Evolutionary conservation across 2,888 invertebrate species (phyloP), one percentile per base, ranked within the genome.

Genomic region (Hydraecia micacea): DNA sequence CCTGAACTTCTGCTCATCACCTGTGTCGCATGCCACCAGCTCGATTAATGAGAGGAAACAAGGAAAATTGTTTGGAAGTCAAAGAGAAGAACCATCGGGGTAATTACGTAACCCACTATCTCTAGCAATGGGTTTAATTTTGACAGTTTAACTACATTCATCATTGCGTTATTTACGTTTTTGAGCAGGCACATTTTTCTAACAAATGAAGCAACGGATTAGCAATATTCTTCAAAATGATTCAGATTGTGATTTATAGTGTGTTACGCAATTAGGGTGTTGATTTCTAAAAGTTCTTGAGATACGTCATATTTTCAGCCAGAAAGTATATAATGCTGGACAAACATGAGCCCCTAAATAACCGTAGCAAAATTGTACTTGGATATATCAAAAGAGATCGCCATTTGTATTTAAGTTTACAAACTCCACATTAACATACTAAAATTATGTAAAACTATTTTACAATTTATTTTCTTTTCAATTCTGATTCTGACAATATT

Each of bases 41-140:
- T 49, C 49, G 15, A 71, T 32, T 60, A 49, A 55, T n/a, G n/a
- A 72, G 68, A 65, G 75, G 63, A 65, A 83, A 83, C 60, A 65
- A 84, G 75, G 75, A 86, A 83, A 77, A 73, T 73, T 18, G 28
- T 73, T n/a, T 65, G 11, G 18, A 65, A 60, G 42, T 55, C 32
- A 39, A 65, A 39, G 28, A 68, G 62, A 71, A 67, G 52, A 75
- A 75, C 78, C 66, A 52, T 52, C 21, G 21, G 52, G 21, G 52
- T 52, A 21, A 7, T 21, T 7, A 2, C 52, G 52, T 52, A 52
- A 21, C 21, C 25, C 2, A 25, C 52, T 55, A 55, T 55, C 52
- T 0, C 25, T 55, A 55, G 9, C 8, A 8, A 49, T 32, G 32
- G 32, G 2, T 32, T 32, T 32, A 2, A 49, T 49, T 49, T 49